Conservation (phyloP, 2,113 vertebrate genomes). For the Leuciscus idus region DNA sequence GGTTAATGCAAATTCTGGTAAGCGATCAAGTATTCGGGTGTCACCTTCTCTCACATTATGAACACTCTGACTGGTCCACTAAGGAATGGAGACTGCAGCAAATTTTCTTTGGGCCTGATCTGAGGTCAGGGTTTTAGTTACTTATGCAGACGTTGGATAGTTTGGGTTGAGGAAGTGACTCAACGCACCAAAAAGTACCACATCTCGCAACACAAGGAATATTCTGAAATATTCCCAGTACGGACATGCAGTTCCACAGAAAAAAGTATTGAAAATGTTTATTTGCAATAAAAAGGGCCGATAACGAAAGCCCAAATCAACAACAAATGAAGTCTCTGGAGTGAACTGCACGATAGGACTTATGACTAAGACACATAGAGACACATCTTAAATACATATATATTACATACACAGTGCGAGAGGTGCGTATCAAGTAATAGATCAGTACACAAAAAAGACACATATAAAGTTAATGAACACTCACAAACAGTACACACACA, state of each 20-base stretch:
- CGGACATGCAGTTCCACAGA: neutral
- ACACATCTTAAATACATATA: constrained; percentile 1
- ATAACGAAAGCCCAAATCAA: constrained; percentile 17
- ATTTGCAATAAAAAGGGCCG: constrained; percentile 2
- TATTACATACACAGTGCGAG: neutral
- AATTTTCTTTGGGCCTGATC: neutral
- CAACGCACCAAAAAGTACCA: neutral
- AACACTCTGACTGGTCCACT: neutral
- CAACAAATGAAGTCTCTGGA: neutral
- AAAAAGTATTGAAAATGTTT: constrained; percentile 1
- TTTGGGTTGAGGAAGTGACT: constrained; percentile 15
- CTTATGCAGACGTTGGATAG: neutral
- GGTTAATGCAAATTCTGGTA: neutral
- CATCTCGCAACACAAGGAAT: neutral
- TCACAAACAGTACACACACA: neutral
- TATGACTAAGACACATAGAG: neutral
- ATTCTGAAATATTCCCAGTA: constrained; percentile 4
- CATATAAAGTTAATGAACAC: neutral
- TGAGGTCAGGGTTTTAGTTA: neutral
- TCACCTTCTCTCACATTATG: neutral
- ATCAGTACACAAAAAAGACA: constrained; percentile 28
- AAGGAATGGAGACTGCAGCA: neutral
- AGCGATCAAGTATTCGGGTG: neutral
- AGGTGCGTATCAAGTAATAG: neutral
- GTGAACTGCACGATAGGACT: neutral